These are phyloP conservation scores for Gracilinanus agilis DNA, from an alignment of 2,113 vertebrate genomes.

Conservation along the genomic window DNA sequence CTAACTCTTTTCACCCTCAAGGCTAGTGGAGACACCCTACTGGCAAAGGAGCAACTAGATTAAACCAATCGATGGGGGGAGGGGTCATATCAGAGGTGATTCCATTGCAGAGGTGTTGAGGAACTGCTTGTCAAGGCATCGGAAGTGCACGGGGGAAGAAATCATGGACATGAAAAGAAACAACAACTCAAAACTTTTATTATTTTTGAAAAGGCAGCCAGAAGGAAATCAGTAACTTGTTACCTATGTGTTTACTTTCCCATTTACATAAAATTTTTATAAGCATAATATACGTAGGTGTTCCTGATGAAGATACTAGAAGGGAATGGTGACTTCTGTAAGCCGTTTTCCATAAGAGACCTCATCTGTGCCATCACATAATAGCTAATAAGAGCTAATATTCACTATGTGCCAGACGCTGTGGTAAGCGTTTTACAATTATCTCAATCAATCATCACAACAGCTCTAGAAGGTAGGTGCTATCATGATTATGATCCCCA, in stretches of 20 bases:
- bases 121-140: not conserved
- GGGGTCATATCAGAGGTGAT: not conserved
- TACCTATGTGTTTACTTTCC: not conserved
- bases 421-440: no score
- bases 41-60: not conserved
- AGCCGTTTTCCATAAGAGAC: not conserved
- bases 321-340: not conserved
- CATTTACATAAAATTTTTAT: not conserved
- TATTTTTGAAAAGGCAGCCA: not conserved
- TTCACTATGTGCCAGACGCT: not conserved
- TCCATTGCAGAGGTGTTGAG: not conserved
- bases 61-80: not conserved
- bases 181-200: no score
- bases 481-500: not conserved
- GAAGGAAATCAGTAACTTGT: not conserved
- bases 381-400: conserved; percentile 13
- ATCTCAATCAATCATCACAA: conserved; percentile 39
- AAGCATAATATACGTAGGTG: not conserved
- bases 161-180: not conserved
- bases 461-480: conserved; percentile 13
- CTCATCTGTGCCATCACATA: not conserved
- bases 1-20: not conserved
- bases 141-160: not conserved
- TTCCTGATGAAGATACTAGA: not conserved
- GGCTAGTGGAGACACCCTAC: not conserved